Conservation (phyloP, 1,140 invertebrate species). For the Brachionus manjavacas region DNA sequence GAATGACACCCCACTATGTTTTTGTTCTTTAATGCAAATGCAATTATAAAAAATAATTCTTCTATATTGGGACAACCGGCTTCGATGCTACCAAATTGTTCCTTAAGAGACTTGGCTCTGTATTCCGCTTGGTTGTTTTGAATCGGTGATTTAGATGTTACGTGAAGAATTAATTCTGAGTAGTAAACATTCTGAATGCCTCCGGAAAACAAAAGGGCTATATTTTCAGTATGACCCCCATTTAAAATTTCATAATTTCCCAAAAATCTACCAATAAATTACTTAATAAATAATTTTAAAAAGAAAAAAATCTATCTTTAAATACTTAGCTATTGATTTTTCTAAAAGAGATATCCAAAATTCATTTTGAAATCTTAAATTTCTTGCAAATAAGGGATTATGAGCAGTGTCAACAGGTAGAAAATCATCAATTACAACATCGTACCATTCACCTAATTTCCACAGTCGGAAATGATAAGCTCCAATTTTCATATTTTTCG, state of each 20-base stretch:
- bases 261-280: background rate
- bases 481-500: conserved; percentile 44
- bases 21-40: background rate
- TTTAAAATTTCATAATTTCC: conserved; percentile 14
- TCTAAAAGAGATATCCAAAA: conserved; percentile 39
- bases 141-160: background rate
- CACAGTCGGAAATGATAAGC: conserved; percentile 67
- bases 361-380: conserved; percentile 11
- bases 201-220: background rate
- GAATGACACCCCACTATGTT: conserved; percentile 14
- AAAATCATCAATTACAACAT: conserved; percentile 70
- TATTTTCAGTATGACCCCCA: conserved; percentile 20
- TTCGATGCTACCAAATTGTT: conserved; percentile 9
- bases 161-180: background rate
- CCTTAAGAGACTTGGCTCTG: background rate
- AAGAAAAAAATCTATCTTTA: background rate
- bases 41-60: conserved; percentile 19
- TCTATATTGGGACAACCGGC: background rate
- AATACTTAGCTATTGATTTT: conserved; percentile 32
- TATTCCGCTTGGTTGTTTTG: background rate
- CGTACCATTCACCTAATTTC: conserved; percentile 71
- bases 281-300: background rate
- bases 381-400: background rate
- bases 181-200: conserved; percentile 16
- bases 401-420: conserved; percentile 61